A percentile compares a stretch with the other conserved stretches of the same genome.
Conservation (phyloP, 2,797 vertebrate species). For the Sciurus vulgaris region DNA sequence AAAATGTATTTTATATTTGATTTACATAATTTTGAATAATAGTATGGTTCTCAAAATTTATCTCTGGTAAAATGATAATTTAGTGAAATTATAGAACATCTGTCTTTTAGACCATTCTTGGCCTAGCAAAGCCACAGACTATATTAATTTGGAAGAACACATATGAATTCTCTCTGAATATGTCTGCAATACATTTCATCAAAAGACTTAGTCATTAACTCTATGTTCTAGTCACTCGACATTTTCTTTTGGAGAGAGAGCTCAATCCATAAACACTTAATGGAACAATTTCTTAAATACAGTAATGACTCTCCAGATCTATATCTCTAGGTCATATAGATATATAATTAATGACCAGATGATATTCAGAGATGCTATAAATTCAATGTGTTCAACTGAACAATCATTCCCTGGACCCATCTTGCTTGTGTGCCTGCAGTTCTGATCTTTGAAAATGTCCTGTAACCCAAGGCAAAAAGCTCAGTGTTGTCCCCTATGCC, state of each 20-base stretch:
- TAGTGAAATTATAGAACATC: slow-evolving; percentile 62
- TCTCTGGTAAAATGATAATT: slow-evolving; percentile 52
- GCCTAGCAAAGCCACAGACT: not conserved
- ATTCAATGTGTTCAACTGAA: not conserved
- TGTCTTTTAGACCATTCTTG: slow-evolving; percentile 16
- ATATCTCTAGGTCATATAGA: not conserved
- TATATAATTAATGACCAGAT: not conserved
- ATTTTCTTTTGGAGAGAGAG: not conserved
- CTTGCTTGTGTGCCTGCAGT: not conserved
- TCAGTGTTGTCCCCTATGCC: not conserved
- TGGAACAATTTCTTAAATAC: not conserved
- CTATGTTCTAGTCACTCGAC: not conserved
- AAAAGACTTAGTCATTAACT: not conserved
- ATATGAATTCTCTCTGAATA: not conserved
- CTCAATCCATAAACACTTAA: not conserved
- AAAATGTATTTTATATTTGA: slow-evolving; percentile 42
- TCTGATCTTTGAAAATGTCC: not conserved
- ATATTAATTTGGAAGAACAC: slow-evolving; percentile 45
- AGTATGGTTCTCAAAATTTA: slow-evolving; percentile 2
- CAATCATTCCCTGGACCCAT: not conserved
- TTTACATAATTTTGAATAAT: slow-evolving; percentile 53
- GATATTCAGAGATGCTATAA: not conserved
- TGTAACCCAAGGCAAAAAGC: not conserved
- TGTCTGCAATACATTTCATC: slow-evolving; percentile 44
- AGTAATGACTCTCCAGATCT: not conserved